These are phyloP conservation scores for Monopterus albus DNA, from an alignment of 2,113 vertebrate genomes.

Conservation along the genomic window DNA sequence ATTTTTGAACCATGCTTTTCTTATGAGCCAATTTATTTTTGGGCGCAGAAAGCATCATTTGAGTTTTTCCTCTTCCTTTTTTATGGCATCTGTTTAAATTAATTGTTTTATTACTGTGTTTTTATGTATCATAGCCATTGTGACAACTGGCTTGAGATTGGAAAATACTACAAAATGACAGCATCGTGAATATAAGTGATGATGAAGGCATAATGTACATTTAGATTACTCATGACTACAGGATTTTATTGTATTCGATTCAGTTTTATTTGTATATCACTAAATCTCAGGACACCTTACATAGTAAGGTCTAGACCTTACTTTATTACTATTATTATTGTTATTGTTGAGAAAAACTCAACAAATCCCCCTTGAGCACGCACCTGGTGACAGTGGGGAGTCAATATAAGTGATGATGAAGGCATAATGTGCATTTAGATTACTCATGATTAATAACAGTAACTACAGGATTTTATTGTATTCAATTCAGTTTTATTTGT, in stretches of 20 bases:
- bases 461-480: conserved; percentile 49
- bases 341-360: too few species aligned
- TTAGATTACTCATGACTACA: conserved; percentile 31
- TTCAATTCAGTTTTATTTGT: too few species aligned
- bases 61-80: too few species aligned
- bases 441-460: conserved; percentile 28
- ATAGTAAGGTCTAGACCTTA: too few species aligned
- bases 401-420: conserved; percentile 24
- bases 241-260: conserved; percentile 54
- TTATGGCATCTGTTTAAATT: too few species aligned
- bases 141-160: not conserved
- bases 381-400: too few species aligned
- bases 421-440: conserved; percentile 36
- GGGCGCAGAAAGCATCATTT: not conserved
- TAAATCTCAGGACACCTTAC: too few species aligned
- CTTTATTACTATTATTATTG: too few species aligned
- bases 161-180: conserved; percentile 33
- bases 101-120: not conserved
- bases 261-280: too few species aligned
- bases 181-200: conserved; percentile 18
- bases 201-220: conserved; percentile 34
- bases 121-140: not conserved
- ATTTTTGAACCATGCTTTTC: not conserved
- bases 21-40: not conserved
- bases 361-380: too few species aligned